Base-by-base conservation (phyloP, 1,140 invertebrate species). In the Parapsyche elsis region DNA sequence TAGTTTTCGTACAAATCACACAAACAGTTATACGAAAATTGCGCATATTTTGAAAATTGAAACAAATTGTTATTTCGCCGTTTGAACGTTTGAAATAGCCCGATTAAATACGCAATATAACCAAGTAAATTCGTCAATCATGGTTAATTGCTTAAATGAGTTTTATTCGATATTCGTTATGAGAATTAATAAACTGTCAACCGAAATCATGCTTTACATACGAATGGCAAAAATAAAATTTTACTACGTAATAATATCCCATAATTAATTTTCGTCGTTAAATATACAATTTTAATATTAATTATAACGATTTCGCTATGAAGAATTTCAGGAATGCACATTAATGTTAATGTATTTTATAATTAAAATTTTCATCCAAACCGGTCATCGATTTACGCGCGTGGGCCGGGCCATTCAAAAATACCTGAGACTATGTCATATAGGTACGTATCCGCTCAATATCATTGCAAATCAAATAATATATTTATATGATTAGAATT, bases 11-110 rank as follows among this genome's bases (percentile, higher is more conserved):
- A n/a, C n/a, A n/a, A n/a, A n/a, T n/a, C n/a, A n/a, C n/a, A n/a
- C n/a, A n/a, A 61, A 61, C 21, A 61, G 21, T 61, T 61, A 61
- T 38, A 16, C 16, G 57, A 61, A 61, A 9, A 16, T 38, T 38
- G 1, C 30, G 30, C 7, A 38, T 38, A 61, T 61, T 19, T 61
- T 61, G 21, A 19, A 19, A 61, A 61, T 61, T 61, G 9, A 61
- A 19, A 61, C 19, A 61, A 61, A 61, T 61, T 61, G 21, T 61
- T 61, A 61, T 61, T 61, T 61, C 19, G 57, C 19, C 57, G 21
- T 61, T 16, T 19, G 12, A 61, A 21, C 57, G 57, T 21, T 19
- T 16, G 57, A 19, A 19, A 61, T 21, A 16, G 57, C 16, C 57
- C 57, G 19, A 19, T 61, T 19, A 61, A 21, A 16, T 61, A 21